These are phyloP conservation scores for Hirudo medicinalis DNA, from an alignment of 1,140 invertebrate species.

Conservation along the genomic window DNA sequence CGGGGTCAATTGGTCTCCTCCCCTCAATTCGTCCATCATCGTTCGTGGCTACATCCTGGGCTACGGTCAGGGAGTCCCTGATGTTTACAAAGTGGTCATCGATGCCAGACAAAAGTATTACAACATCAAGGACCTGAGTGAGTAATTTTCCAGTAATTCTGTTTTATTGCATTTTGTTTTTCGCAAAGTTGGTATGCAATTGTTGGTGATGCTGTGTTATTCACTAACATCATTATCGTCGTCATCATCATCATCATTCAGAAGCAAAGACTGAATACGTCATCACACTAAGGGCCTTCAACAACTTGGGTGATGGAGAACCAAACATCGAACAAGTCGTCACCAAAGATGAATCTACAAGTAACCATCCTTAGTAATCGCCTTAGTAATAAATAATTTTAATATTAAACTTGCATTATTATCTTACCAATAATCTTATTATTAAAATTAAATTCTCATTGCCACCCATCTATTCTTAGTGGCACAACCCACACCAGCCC, in stretches of 20 bases:
- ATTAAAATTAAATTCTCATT: conserved; percentile 6
- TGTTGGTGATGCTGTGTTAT: too few relatives aligned
- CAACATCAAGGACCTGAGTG: conserved; percentile 66
- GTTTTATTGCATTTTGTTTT: too few relatives aligned
- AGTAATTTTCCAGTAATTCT: conserved; percentile 27
- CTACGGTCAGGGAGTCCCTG: conserved; percentile 87
- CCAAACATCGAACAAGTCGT: conserved; percentile 80
- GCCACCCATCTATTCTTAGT: conserved; percentile 27
- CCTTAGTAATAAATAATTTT: too few relatives aligned
- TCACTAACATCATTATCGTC: too few relatives aligned
- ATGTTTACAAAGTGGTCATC: conserved; percentile 62
- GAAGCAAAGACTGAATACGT: conserved; percentile 89
- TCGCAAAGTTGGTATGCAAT: too few relatives aligned
- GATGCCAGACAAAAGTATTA: conserved; percentile 67
- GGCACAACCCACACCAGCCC: conserved; percentile 39
- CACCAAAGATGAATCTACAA: conserved; percentile 44
- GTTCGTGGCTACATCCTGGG: conserved; percentile 80
- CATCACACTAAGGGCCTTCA: conserved; percentile 76
- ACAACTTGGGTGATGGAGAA: conserved; percentile 73
- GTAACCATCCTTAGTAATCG: too few relatives aligned
- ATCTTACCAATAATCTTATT: background rate
- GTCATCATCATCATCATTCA: conserved; percentile 33
- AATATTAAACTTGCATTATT: too few relatives aligned
- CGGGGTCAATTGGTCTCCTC: conserved; percentile 69
- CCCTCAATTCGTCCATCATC: conserved; percentile 56